Conservation (phyloP, 2,888 invertebrate species). For the Sphaerophoria taeniata region DNA sequence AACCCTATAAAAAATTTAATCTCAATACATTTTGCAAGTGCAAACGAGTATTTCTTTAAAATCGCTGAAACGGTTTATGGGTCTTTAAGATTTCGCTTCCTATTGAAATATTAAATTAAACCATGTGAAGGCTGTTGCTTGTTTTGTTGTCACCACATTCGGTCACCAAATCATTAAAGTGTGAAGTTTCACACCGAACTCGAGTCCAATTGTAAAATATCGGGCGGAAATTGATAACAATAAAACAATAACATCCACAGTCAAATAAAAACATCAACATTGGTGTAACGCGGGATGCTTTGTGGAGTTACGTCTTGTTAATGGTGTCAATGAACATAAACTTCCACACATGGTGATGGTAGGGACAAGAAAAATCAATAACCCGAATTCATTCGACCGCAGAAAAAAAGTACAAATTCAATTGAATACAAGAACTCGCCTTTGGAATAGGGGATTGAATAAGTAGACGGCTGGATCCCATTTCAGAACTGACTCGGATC, state of each 20-base stretch:
- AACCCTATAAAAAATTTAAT: no score
- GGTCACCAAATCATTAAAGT: slow-evolving; percentile 77
- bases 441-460: neutral
- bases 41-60: no score
- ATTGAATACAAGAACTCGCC: slow-evolving; percentile 46
- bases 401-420: slow-evolving; percentile 51
- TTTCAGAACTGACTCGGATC: slow-evolving; percentile 68
- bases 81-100: no score
- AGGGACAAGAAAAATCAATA: slow-evolving; percentile 63
- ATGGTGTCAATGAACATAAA: slow-evolving; percentile 71
- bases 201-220: slow-evolving; percentile 45
- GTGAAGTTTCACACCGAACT: slow-evolving; percentile 82
- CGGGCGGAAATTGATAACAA: slow-evolving; percentile 69
- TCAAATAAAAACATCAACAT: slow-evolving; percentile 49
- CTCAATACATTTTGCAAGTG: no score
- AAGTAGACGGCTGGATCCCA: no score
- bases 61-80: no score
- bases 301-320: slow-evolving; percentile 57
- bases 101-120: slow-evolving; percentile 60
- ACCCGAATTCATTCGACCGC: slow-evolving; percentile 60
- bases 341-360: slow-evolving; percentile 46
- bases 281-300: slow-evolving; percentile 52
- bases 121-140: slow-evolving; percentile 11
- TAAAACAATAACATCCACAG: slow-evolving; percentile 55
- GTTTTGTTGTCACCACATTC: slow-evolving; percentile 13